Percentiles rank a stretch among this genome's conserved stretches.
Evolutionary conservation across 2,797 vertebrate genomes (phyloP).

Genomic region (Zalophus californianus): DNA sequence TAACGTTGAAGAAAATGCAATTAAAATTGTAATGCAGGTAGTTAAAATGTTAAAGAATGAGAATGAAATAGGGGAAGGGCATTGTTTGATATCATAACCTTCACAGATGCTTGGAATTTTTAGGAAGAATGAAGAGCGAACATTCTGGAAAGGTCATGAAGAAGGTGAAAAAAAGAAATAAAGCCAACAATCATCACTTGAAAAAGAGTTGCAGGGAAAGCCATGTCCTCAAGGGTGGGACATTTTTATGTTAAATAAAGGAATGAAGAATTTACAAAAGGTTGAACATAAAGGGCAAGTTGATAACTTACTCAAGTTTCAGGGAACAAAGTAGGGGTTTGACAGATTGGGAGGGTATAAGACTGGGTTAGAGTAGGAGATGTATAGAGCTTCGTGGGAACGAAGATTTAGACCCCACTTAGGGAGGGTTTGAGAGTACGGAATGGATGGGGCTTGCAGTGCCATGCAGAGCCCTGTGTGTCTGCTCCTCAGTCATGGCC

Average conservation of each 20-base stretch:
- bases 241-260: background rate
- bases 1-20: background rate
- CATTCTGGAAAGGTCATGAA: background rate
- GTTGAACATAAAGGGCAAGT: background rate
- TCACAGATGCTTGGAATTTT: background rate
- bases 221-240: too few species aligned
- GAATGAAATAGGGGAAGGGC: background rate
- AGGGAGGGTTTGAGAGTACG: background rate
- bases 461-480: background rate
- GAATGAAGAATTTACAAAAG: background rate
- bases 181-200: background rate
- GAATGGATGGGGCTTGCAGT: background rate
- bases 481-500: background rate
- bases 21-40: background rate
- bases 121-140: background rate
- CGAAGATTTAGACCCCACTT: background rate
- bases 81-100: background rate
- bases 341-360: background rate
- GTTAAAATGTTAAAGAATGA: background rate
- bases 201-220: background rate
- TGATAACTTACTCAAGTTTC: background rate
- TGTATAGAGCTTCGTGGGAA: background rate
- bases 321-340: background rate
- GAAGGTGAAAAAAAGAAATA: background rate
- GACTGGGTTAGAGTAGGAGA: background rate